Conservation (phyloP, 2,888 invertebrate species). For the Gnatocerus cornutus region DNA sequence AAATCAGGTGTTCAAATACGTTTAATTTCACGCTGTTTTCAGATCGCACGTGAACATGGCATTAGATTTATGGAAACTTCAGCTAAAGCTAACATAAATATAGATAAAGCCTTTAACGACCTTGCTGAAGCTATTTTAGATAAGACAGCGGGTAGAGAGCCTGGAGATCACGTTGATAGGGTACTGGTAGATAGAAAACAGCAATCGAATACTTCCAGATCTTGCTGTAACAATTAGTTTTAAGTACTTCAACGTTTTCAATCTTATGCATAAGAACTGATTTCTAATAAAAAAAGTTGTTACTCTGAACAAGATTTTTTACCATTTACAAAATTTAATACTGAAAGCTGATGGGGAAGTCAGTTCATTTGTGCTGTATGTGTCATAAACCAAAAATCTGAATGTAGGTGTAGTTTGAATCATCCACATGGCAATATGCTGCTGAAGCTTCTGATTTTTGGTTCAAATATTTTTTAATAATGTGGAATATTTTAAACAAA, state of each 20-base stretch:
- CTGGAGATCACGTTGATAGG: slow-evolving; percentile 82
- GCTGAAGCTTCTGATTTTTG: slow-evolving; percentile 44
- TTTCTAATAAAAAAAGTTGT: slow-evolving; percentile 50
- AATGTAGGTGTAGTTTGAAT: slow-evolving; percentile 25
- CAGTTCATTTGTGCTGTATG: slow-evolving; percentile 45
- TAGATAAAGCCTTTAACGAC: slow-evolving; percentile 96
- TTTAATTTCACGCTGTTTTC: slow-evolving; percentile 57
- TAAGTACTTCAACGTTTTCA: slow-evolving; percentile 21
- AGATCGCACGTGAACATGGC: slow-evolving; percentile 97
- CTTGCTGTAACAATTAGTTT: slow-evolving; percentile 70
- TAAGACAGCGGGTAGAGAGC: slow-evolving; percentile 89
- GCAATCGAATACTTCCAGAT: slow-evolving; percentile 76
- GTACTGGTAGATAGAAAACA: slow-evolving; percentile 83
- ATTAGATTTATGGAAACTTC: slow-evolving; percentile 99
- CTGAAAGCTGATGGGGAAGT: slow-evolving; percentile 21
- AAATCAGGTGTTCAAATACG: not conserved
- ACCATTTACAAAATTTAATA: slow-evolving; percentile 2
- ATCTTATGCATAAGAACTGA: slow-evolving; percentile 57
- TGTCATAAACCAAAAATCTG: slow-evolving; percentile 47
- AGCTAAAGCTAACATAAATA: slow-evolving; percentile 97
- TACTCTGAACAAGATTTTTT: slow-evolving; percentile 40
- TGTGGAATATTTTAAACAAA: slow-evolving; percentile 13
- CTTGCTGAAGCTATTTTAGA: slow-evolving; percentile 95
- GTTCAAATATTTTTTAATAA: slow-evolving; percentile 20
- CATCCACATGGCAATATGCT: slow-evolving; percentile 40